Evolutionary conservation across 2,113 vertebrate species (phyloP).

Genomic region (Synchiropus splendidus): DNA sequence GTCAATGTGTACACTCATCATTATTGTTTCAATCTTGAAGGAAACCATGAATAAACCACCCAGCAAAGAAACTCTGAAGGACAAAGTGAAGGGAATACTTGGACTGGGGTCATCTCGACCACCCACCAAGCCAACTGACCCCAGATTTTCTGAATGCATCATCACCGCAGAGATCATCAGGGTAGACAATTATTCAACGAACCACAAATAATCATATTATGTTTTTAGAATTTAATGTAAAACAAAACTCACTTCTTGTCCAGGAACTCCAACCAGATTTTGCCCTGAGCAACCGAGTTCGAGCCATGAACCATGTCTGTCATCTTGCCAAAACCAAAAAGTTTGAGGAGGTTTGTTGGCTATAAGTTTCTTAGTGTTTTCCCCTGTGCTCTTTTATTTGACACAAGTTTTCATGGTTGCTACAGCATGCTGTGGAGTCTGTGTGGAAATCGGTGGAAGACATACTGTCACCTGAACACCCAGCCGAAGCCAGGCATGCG

Average conservation of each 20-base stretch:
- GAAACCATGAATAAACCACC: constrained; percentile 81
- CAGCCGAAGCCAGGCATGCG: constrained; percentile 78
- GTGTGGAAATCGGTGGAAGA: constrained; percentile 88
- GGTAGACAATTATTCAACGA: constrained; percentile 59
- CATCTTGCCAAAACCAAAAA: constrained; percentile 91
- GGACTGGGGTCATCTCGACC: constrained; percentile 75
- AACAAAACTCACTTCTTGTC: constrained; percentile 7
- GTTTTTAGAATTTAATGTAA: too few species aligned
- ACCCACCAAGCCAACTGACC: constrained; percentile 73
- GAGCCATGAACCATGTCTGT: constrained; percentile 80
- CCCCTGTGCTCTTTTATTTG: too few species aligned
- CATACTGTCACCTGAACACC: constrained; percentile 82
- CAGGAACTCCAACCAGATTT: constrained; percentile 87
- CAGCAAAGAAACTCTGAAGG: constrained; percentile 86
- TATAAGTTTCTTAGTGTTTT: too few species aligned
- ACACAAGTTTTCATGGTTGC: constrained; percentile 5
- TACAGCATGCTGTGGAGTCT: constrained; percentile 85
- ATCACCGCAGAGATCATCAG: constrained; percentile 84
- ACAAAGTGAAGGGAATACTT: constrained; percentile 87
- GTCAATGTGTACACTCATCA: too few species aligned
- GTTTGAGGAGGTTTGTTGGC: constrained; percentile 82
- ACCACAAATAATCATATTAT: too few species aligned
- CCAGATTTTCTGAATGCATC: constrained; percentile 81
- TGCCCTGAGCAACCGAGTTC: constrained; percentile 76
- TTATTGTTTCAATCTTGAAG: too few species aligned